A percentile compares a stretch with the other conserved stretches of the same genome.
phyloP scores from a whole-genome alignment of 2,888 invertebrate species.

The Rhagonycha lutea region DNA sequence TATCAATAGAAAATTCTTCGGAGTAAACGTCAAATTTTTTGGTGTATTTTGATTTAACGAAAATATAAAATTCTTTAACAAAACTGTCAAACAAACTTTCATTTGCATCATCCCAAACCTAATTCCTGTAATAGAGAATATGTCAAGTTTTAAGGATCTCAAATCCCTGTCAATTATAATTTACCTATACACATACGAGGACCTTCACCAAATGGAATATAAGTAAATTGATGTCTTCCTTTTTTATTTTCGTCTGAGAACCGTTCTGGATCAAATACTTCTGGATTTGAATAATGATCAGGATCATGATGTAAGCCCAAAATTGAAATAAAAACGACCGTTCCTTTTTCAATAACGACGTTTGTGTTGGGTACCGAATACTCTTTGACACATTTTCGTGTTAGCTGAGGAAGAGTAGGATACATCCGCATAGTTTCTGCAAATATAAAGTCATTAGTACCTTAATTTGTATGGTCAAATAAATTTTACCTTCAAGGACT shows the following conservation, averaged over 20 bases:
- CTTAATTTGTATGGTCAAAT: neutral
- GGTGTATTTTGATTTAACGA: constrained; percentile 17
- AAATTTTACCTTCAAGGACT: constrained; percentile 48
- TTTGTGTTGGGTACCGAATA: constrained; percentile 39
- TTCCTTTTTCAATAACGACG: constrained; percentile 34
- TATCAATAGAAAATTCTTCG: too few relatives aligned
- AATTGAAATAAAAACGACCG: constrained; percentile 36
- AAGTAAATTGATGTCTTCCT: constrained; percentile 33
- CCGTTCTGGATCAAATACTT: constrained; percentile 47
- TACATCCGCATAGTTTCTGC: constrained; percentile 49
- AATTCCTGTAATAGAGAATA: neutral
- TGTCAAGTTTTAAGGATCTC: neutral
- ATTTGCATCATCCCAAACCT: neutral
- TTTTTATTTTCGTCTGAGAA: constrained; percentile 39
- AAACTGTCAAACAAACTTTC: neutral
- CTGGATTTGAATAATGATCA: constrained; percentile 44
- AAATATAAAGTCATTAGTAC: neutral
- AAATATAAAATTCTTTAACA: constrained; percentile 26
- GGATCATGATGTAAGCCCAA: constrained; percentile 44
- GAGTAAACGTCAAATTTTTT: too few relatives aligned
- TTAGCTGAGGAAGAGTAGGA: constrained; percentile 43
- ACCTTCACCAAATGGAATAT: constrained; percentile 41
- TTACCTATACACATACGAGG: constrained; percentile 19
- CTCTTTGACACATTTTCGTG: constrained; percentile 38
- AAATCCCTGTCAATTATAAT: rapidly evolving